These are phyloP conservation scores for Saturnia pavonia DNA, from an alignment of 2,888 invertebrate genomes.

Conservation along the genomic window DNA sequence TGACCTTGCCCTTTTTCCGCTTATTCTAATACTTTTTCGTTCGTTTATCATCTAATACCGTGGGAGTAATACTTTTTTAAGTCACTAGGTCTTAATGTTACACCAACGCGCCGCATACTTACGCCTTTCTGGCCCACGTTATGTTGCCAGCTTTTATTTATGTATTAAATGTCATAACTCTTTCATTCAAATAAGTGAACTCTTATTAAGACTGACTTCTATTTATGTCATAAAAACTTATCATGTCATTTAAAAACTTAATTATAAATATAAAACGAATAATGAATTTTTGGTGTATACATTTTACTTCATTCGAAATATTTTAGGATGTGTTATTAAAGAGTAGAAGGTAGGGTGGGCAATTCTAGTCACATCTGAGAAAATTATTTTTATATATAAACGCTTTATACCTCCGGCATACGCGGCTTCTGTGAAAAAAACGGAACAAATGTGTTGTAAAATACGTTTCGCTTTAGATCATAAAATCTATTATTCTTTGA, in stretches of 20 bases:
- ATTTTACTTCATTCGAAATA: neutral
- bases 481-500: neutral
- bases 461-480: neutral
- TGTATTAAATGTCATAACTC: too few species aligned
- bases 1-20: conserved; percentile 4
- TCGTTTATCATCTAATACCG: neutral
- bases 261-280: too few species aligned
- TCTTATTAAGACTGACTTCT: too few species aligned
- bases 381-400: neutral
- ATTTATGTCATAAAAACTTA: too few species aligned
- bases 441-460: neutral
- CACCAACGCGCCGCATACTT: neutral
- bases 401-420: neutral
- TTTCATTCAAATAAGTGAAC: too few species aligned
- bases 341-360: neutral
- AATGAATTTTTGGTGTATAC: too few species aligned
- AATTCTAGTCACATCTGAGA: neutral
- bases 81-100: neutral
- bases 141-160: neutral
- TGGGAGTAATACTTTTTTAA: conserved; percentile 2
- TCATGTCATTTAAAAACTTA: too few species aligned
- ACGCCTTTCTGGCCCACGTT: neutral
- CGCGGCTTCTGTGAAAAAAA: neutral
- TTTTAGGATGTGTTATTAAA: neutral
- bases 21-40: neutral